These are phyloP conservation scores for Cassiopea andromeda DNA, from an alignment of 30 jellyfish, hydroid and myxozoan genomes.

Conservation along the genomic window DNA sequence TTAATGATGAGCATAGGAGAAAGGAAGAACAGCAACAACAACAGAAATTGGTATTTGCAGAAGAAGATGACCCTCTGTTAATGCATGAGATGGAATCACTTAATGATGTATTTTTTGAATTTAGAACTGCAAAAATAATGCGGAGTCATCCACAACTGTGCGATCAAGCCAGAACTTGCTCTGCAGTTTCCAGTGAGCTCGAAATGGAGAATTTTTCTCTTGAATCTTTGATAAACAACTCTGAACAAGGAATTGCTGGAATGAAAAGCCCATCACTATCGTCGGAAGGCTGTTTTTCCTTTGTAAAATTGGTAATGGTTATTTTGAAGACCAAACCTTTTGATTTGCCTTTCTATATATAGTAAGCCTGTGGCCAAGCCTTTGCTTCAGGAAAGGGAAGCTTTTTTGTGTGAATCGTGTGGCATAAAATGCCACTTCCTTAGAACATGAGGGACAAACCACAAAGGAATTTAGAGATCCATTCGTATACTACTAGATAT, in stretches of 20 bases:
- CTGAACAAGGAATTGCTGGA: slow-evolving; percentile 26
- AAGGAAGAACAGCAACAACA: background rate
- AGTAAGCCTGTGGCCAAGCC: no score
- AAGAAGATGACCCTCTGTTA: slow-evolving; percentile 8
- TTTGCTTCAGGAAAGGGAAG: no score
- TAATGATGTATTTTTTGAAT: background rate
- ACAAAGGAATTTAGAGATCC: no score
- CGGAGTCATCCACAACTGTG: background rate
- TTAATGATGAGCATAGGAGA: background rate
- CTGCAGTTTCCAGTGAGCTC: background rate
- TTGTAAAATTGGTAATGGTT: background rate
- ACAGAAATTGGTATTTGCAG: background rate
- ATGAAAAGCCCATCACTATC: background rate
- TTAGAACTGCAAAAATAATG: background rate
- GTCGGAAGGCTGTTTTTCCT: background rate
- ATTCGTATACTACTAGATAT: no score
- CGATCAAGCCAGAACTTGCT: background rate
- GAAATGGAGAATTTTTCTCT: background rate
- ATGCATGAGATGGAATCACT: slow-evolving; percentile 9
- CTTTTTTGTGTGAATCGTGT: no score
- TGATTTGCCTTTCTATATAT: no score
- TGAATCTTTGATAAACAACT: background rate
- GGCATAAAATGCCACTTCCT: no score
- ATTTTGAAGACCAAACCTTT: no score
- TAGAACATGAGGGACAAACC: no score